Percentiles rank a stretch among this genome's conserved stretches.
Evolutionary conservation across 2,113 vertebrate genomes (phyloP).

Genomic region (Marmota monax): DNA sequence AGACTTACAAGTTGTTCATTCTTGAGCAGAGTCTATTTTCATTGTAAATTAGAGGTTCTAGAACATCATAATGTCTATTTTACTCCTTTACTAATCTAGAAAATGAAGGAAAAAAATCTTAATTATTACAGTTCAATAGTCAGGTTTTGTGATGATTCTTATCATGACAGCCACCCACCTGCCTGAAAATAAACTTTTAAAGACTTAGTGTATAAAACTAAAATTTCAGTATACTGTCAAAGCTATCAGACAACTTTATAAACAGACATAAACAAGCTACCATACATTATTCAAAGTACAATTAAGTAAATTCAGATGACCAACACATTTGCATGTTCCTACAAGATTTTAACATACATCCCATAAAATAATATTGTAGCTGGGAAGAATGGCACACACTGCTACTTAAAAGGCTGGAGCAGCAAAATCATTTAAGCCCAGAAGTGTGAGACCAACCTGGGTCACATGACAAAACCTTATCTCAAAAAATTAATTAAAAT

Average conservation of each 20-base stretch:
- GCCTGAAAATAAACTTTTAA: conserved; percentile 7
- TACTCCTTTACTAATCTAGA: conserved; percentile 47
- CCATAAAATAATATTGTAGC: neutral
- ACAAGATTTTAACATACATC: conserved; percentile 32
- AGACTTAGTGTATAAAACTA: conserved; percentile 15
- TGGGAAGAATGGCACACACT: neutral
- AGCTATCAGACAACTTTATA: conserved; percentile 37
- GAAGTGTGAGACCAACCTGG: neutral
- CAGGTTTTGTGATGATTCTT: neutral
- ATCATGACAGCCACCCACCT: neutral
- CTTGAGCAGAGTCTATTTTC: conserved; percentile 14
- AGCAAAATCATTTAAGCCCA: neutral
- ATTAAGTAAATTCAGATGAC: neutral
- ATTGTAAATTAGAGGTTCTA: conserved; percentile 27
- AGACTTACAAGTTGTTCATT: conserved; percentile 43
- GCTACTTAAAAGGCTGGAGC: neutral
- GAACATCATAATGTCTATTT: neutral
- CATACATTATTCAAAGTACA: neutral
- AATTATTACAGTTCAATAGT: conserved; percentile 34
- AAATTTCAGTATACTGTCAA: conserved; percentile 27
- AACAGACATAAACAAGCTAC: conserved; percentile 54
- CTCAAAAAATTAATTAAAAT: neutral
- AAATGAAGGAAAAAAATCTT: neutral
- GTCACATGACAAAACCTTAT: neutral
- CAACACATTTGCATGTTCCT: conserved; percentile 16